Evolutionary conservation across 2,113 vertebrate genomes (phyloP).

Genomic region (Platysteira castanea): DNA sequence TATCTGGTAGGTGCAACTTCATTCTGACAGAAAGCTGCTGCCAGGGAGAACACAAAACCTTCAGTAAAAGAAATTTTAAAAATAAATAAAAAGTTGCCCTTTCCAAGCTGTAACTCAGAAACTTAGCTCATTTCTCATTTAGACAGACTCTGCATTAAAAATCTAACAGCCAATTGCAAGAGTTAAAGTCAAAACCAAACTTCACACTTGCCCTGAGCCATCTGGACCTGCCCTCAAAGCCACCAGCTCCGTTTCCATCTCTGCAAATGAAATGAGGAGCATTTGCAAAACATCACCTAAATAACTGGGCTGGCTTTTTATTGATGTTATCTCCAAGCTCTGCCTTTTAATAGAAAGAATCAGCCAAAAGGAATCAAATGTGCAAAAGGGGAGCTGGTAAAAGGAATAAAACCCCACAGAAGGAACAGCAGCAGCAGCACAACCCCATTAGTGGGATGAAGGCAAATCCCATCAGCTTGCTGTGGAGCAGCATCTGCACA

Average conservation of each 20-base stretch:
- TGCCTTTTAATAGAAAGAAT: neutral
- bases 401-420: accelerated
- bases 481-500: neutral
- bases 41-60: neutral
- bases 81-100: neutral
- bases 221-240: neutral
- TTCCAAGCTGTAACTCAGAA: neutral
- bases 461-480: neutral
- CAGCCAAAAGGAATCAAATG: neutral
- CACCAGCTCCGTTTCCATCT: neutral
- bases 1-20: neutral
- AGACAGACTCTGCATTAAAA: neutral
- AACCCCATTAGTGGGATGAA: neutral
- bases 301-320: neutral
- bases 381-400: neutral
- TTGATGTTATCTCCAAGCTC: neutral
- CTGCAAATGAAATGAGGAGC: neutral
- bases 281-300: neutral
- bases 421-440: neutral
- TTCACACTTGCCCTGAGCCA: neutral
- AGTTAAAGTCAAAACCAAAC: neutral
- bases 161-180: neutral
- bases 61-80: neutral
- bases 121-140: neutral
- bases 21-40: neutral